Conservation (phyloP, 2,888 invertebrate genomes). For the Melinaea menophilus region DNA sequence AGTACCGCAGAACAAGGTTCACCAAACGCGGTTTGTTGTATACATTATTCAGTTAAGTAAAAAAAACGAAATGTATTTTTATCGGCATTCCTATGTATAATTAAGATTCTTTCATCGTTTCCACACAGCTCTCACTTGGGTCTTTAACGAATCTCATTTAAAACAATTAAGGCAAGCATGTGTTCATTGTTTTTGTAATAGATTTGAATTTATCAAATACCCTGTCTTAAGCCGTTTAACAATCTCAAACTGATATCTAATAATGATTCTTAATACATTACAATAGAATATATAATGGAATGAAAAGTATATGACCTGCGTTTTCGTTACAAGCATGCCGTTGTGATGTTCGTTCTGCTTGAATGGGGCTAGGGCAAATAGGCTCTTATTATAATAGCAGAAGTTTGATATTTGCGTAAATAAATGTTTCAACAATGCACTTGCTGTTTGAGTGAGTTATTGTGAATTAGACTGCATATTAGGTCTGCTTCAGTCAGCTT, state of each 20-base stretch:
- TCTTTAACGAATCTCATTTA: slow-evolving; percentile 19
- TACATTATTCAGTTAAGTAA: no score
- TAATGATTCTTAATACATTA: slow-evolving; percentile 1
- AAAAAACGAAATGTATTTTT: neutral
- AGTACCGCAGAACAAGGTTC: no score
- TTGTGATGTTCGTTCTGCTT: neutral
- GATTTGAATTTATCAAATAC: slow-evolving; percentile 32
- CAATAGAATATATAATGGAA: slow-evolving; percentile 12
- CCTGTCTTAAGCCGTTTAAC: slow-evolving; percentile 20
- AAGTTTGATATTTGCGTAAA: slow-evolving; percentile 11
- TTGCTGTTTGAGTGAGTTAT: slow-evolving; percentile 34
- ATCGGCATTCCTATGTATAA: neutral
- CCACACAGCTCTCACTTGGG: neutral
- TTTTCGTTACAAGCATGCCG: neutral
- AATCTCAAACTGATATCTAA: slow-evolving; percentile 4
- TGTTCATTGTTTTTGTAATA: slow-evolving; percentile 38
- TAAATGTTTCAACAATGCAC: slow-evolving; percentile 13
- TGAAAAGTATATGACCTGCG: slow-evolving; percentile 2
- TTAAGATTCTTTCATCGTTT: neutral
- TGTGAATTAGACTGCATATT: slow-evolving; percentile 46
- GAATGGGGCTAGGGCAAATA: neutral
- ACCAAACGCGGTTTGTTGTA: no score
- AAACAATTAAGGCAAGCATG: slow-evolving; percentile 31
- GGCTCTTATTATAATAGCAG: slow-evolving; percentile 7
- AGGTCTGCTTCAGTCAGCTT: slow-evolving; percentile 41